Percentiles rank a stretch among this genome's conserved stretches.
These are phyloP conservation scores for Lichenostomus cassidix DNA, from an alignment of 2,113 vertebrate species.

Conservation along the genomic window DNA sequence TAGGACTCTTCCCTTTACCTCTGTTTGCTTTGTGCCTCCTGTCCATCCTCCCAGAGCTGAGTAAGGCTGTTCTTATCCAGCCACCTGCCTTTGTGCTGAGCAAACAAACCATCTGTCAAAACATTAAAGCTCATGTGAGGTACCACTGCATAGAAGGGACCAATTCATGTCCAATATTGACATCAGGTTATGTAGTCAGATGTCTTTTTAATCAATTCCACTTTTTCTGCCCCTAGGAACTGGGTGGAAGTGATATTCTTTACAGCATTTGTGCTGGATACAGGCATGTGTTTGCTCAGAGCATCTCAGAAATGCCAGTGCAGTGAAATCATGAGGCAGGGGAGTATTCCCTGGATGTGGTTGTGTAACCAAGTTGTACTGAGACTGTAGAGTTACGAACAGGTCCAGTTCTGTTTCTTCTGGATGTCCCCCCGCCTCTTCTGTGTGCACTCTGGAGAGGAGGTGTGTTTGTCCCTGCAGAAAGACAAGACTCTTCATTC, in stretches of 20 bases:
- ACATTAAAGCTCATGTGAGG: not conserved
- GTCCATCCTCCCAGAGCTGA: not conserved
- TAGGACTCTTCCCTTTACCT: not conserved
- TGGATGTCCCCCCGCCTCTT: fast-evolving
- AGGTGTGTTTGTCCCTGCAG: not conserved
- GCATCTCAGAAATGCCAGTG: conserved; percentile 3
- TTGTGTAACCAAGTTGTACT: not conserved
- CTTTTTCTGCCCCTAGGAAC: conserved; percentile 9
- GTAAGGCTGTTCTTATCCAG: not conserved
- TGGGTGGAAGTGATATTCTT: not conserved
- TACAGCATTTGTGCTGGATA: not conserved
- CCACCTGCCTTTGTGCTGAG: not conserved
- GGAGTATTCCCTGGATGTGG: not conserved
- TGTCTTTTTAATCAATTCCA: not conserved
- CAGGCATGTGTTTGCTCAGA: not conserved
- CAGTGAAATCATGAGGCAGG: conserved; percentile 2
- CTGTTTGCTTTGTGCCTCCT: not conserved
- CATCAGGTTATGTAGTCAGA: not conserved
- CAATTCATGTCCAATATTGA: not conserved
- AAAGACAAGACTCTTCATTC: not conserved
- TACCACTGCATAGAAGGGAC: not conserved
- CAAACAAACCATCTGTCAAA: conserved; percentile 4
- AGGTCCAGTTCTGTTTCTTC: not conserved
- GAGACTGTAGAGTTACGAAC: not conserved
- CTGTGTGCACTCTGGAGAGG: not conserved